phyloP scores from a whole-genome alignment of 2,888 invertebrate genomes.

The Allolobophora icterica region DNA sequence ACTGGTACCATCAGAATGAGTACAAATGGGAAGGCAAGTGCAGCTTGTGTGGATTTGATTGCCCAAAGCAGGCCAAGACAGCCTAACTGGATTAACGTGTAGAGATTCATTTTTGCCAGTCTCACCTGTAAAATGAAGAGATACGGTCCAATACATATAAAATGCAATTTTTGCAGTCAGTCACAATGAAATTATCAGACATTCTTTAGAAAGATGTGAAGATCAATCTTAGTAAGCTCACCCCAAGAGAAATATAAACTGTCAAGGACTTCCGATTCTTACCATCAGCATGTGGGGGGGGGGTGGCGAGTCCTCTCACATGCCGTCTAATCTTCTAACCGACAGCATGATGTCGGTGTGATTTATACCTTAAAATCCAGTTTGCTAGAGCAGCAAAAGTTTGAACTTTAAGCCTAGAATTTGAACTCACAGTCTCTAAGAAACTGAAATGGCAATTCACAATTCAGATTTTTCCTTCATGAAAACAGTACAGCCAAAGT shows the following conservation, averaged over 20 bases:
- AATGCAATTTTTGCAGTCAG: no score
- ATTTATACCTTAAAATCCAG: no score
- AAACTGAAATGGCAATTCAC: no score
- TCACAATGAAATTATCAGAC: neutral
- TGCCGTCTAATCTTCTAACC: neutral
- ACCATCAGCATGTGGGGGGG: neutral
- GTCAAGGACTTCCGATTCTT: neutral
- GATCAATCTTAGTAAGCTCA: neutral
- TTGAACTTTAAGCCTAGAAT: no score
- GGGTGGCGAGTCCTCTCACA: neutral
- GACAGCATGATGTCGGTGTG: neutral
- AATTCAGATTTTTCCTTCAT: no score
- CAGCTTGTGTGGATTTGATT: constrained; percentile 86
- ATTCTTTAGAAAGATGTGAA: neutral
- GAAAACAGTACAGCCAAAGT: neutral
- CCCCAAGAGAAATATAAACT: neutral
- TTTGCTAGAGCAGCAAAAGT: no score
- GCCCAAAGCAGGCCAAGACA: constrained; percentile 82
- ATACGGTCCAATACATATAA: neutral
- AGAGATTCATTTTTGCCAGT: constrained; percentile 89
- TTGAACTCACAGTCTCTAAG: no score
- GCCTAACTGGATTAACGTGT: constrained; percentile 82
- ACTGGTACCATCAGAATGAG: constrained; percentile 85
- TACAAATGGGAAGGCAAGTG: constrained; percentile 91
- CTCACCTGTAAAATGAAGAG: constrained; percentile 73